phyloP scores from a whole-genome alignment of 2,888 invertebrate species.

The Epinotia nisella region DNA sequence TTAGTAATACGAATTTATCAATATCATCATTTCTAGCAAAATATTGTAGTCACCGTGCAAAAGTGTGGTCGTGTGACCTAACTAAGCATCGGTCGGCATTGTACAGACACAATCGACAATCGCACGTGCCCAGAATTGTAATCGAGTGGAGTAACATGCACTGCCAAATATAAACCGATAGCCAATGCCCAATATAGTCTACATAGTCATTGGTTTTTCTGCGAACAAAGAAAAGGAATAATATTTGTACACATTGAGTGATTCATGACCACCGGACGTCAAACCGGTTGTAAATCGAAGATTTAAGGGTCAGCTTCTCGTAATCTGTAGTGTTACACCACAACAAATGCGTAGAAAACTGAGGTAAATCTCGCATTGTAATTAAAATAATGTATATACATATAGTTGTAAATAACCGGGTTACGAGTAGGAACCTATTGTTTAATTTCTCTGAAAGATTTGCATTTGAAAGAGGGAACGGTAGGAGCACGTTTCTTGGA shows the following conservation, averaged over 20 bases:
- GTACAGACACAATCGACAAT: constrained; percentile 31
- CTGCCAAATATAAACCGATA: constrained; percentile 23
- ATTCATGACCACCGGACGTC: constrained; percentile 21
- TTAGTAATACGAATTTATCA: background rate
- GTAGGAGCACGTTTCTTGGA: constrained; percentile 13
- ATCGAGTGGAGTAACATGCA: constrained; percentile 30
- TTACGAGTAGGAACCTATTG: background rate
- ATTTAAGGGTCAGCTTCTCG: constrained; percentile 24
- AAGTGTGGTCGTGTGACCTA: background rate
- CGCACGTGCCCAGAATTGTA: constrained; percentile 37
- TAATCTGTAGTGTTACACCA: background rate
- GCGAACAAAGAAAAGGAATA: constrained; percentile 23
- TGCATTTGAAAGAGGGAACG: constrained; percentile 38
- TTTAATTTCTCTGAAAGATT: constrained; percentile 12
- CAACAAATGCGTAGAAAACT: constrained; percentile 9
- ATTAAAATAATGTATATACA: background rate
- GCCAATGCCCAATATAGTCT: constrained; percentile 15
- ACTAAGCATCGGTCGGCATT: constrained; percentile 20
- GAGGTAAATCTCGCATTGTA: constrained; percentile 21
- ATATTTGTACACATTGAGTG: constrained; percentile 26
- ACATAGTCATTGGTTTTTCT: constrained; percentile 19
- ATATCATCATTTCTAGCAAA: constrained; percentile 6
- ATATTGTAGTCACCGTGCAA: background rate
- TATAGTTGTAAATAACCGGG: constrained; percentile 3
- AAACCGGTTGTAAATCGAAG: constrained; percentile 32